These are phyloP conservation scores for Shinisaurus crocodilurus DNA, from an alignment of 2,113 vertebrate species.

Conservation along the genomic window DNA sequence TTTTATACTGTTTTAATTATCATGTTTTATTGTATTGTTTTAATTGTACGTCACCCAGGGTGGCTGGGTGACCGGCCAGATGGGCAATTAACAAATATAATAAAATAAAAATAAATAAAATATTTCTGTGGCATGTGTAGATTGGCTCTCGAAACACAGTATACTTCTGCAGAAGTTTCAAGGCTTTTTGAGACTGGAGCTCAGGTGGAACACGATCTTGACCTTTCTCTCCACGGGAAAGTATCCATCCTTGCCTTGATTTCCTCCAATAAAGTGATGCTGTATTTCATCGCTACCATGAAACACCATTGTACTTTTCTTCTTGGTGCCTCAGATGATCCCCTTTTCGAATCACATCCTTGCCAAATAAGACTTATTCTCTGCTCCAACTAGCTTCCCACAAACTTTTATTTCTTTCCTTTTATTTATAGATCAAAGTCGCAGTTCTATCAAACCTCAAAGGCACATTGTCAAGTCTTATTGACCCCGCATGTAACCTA, in stretches of 20 bases:
- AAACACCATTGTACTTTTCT: slow-evolving; percentile 29
- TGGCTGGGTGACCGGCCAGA: too few species aligned
- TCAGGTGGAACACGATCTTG: not conserved
- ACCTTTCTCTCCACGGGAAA: not conserved
- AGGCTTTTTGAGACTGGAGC: not conserved
- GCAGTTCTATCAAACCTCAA: slow-evolving; percentile 36
- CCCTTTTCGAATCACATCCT: slow-evolving; percentile 25
- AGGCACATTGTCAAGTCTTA: slow-evolving; percentile 16
- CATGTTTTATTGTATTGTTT: too few species aligned
- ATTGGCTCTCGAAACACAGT: not conserved
- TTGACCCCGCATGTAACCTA: slow-evolving; percentile 37
- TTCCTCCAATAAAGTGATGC: not conserved
- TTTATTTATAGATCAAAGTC: slow-evolving; percentile 33
- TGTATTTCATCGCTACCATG: slow-evolving; percentile 10
- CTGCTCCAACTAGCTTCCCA: slow-evolving; percentile 26
- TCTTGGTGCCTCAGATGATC: slow-evolving; percentile 5
- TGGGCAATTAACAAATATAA: too few species aligned
- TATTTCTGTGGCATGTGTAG: not conserved
- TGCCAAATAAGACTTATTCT: slow-evolving; percentile 25
- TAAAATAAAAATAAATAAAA: too few species aligned
- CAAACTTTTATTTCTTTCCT: slow-evolving; percentile 28
- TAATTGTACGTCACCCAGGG: too few species aligned
- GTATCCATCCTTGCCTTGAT: not conserved
- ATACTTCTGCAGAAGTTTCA: not conserved
- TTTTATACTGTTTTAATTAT: too few species aligned